These are phyloP conservation scores for Leptopilina syphax DNA, from an alignment of 2,888 invertebrate genomes.

Conservation along the genomic window DNA sequence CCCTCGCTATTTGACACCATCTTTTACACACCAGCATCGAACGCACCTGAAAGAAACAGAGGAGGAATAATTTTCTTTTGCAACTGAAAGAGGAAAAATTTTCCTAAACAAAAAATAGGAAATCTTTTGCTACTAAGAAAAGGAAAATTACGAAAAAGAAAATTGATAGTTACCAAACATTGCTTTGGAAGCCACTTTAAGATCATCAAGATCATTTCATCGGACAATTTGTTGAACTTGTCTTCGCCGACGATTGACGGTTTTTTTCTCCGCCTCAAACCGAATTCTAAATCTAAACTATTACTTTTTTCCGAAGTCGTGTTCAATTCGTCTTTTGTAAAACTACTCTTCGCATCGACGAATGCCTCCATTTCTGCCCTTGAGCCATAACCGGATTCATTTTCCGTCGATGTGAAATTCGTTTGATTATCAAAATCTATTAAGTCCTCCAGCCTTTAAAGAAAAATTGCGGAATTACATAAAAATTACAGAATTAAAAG, in stretches of 20 bases:
- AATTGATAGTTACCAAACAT: conserved; percentile 81
- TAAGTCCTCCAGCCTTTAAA: conserved; percentile 61
- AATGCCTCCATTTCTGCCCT: conserved; percentile 66
- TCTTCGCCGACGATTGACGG: conserved; percentile 78
- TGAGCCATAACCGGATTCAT: conserved; percentile 71
- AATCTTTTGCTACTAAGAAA: too few species aligned
- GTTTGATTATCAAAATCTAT: conserved; percentile 63
- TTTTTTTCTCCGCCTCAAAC: conserved; percentile 71
- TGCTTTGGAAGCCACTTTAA: conserved; percentile 90
- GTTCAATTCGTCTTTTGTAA: conserved; percentile 60
- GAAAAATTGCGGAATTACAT: too few species aligned
- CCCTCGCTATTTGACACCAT: conserved; percentile 88
- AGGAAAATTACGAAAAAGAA: too few species aligned
- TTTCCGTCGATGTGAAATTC: conserved; percentile 60
- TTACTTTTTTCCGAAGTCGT: conserved; percentile 68
- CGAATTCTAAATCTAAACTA: conserved; percentile 66
- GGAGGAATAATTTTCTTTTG: not conserved
- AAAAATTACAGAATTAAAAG: too few species aligned
- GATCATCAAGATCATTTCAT: conserved; percentile 91
- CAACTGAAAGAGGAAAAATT: too few species aligned
- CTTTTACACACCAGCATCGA: conserved; percentile 81
- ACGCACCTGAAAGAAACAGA: conserved; percentile 67
- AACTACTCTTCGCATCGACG: conserved; percentile 64
- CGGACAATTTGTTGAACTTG: conserved; percentile 86
- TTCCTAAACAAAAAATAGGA: too few species aligned